Conservation (phyloP, 2,113 vertebrate species). For the Notarius quadriscutis region DNA sequence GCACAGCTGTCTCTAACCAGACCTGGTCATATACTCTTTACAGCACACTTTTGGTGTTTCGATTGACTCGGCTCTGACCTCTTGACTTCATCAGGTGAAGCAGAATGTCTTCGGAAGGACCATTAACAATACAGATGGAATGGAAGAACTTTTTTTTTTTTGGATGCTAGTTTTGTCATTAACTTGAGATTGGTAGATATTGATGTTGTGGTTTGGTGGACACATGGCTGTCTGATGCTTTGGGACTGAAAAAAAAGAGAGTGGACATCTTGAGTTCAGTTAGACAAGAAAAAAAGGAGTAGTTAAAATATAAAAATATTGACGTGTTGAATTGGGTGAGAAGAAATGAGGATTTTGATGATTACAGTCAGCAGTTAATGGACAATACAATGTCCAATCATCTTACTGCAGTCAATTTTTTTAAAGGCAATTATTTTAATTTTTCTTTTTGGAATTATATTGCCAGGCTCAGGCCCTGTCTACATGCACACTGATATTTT, state of each 20-base stretch:
- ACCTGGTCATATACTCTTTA: constrained; percentile 67
- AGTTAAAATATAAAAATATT: not conserved
- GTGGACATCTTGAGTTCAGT: too few species aligned
- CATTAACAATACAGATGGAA: not conserved
- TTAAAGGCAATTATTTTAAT: not conserved
- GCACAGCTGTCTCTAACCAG: constrained; percentile 64
- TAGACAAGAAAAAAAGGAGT: too few species aligned
- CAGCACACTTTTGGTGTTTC: constrained; percentile 66
- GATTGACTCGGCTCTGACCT: constrained; percentile 54
- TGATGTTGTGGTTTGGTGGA: not conserved
- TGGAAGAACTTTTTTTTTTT: not conserved
- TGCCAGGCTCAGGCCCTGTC: not conserved
- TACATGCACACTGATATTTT: not conserved
- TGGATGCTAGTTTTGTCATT: constrained; percentile 54
- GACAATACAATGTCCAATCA: not conserved
- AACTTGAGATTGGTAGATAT: constrained; percentile 25
- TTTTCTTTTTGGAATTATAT: not conserved
- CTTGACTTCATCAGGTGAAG: constrained; percentile 60
- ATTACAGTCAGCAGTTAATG: not conserved
- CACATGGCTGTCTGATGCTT: not conserved
- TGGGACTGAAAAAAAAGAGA: not conserved
- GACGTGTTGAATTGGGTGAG: not conserved
- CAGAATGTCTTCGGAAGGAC: constrained; percentile 47
- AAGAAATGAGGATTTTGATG: not conserved
- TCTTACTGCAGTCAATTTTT: not conserved